Conservation (phyloP, 2,113 vertebrate species). For the Notarius quadriscutis region DNA sequence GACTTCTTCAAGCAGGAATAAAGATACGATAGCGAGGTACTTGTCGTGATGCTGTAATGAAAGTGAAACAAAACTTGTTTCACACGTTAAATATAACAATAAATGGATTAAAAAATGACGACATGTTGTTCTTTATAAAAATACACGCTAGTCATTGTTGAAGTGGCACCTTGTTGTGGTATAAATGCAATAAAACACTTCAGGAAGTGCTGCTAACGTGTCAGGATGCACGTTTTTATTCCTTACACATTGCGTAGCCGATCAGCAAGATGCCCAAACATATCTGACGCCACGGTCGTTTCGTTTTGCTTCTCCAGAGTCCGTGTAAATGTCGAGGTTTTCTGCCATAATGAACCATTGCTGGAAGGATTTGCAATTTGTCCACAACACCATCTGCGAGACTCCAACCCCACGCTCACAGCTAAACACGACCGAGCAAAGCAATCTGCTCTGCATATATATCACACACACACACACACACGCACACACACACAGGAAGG, state of each 20-base stretch:
- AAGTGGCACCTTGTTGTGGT: neutral
- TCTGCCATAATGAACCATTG: slow-evolving; percentile 41
- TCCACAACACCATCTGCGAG: slow-evolving; percentile 46
- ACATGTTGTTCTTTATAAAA: neutral
- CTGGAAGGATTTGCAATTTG: slow-evolving; percentile 49
- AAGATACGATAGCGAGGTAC: neutral
- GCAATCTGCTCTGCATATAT: slow-evolving; percentile 48
- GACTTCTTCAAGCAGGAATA: neutral
- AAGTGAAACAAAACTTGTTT: neutral
- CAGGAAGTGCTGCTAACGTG: neutral
- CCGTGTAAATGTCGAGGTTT: slow-evolving; percentile 13
- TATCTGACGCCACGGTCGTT: neutral
- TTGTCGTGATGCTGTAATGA: no score
- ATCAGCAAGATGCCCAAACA: neutral
- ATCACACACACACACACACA: slow-evolving; percentile 13
- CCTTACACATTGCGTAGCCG: neutral
- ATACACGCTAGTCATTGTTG: no score
- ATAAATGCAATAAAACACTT: neutral
- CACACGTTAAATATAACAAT: neutral
- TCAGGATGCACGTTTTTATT: neutral
- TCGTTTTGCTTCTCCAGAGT: neutral
- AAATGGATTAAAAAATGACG: neutral
- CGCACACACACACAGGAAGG: neutral
- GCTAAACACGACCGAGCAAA: slow-evolving; percentile 46
- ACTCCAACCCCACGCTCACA: slow-evolving; percentile 45